A percentile compares a stretch with the other conserved stretches of the same genome.
Evolutionary conservation across 2,888 invertebrate species (phyloP).

Genomic region (Aleiodes testaceus): DNA sequence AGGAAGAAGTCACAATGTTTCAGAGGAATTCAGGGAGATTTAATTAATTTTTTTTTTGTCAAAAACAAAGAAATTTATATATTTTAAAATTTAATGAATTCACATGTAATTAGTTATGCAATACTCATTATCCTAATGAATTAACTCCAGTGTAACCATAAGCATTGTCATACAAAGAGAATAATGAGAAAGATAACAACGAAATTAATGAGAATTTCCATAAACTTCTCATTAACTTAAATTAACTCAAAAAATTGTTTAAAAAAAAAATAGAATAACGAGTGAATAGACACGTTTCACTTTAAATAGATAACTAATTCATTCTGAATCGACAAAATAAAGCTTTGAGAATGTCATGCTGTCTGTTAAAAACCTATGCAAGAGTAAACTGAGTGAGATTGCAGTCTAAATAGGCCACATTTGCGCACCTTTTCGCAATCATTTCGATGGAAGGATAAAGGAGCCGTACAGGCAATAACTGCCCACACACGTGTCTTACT

Average conservation of each 20-base stretch:
- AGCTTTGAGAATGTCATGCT: constrained; percentile 5
- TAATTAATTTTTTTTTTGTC: no score
- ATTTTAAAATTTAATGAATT: no score
- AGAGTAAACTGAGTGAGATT: neutral
- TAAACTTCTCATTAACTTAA: constrained; percentile 1
- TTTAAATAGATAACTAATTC: constrained; percentile 18
- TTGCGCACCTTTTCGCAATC: constrained; percentile 52
- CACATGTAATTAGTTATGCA: no score
- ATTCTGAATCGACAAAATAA: constrained; percentile 19
- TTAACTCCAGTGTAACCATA: no score
- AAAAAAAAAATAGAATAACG: neutral
- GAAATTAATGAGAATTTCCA: constrained; percentile 20
- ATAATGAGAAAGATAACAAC: neutral
- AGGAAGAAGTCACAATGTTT: no score
- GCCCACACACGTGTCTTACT: constrained; percentile 30
- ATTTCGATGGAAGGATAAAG: constrained; percentile 23
- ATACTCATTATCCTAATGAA: no score
- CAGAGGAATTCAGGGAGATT: no score
- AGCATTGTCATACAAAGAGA: no score
- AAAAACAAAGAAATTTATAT: no score
- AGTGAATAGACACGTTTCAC: constrained; percentile 7
- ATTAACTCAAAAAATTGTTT: neutral
- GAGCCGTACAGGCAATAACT: constrained; percentile 31
- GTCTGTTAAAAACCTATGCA: neutral
- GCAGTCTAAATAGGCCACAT: constrained; percentile 49